Evolutionary conservation across 35 echinoderm and acorn worm genomes (phyloP), one percentile per base, ranked within the genome.

Genomic region (Chiridota heheva): DNA sequence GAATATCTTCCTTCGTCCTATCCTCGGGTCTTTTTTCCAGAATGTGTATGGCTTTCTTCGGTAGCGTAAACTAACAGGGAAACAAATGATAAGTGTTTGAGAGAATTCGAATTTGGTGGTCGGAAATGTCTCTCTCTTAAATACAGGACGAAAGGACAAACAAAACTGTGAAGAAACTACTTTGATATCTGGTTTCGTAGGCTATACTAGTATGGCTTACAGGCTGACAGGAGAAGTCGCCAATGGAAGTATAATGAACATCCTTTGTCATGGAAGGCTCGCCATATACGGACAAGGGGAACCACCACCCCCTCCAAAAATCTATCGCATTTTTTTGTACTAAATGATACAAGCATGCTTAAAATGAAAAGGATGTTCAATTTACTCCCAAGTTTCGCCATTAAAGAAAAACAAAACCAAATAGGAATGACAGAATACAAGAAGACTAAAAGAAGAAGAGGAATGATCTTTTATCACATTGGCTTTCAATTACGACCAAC

Each of bases 1-100:
- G 43, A 16, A 98, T 80, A 37, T 98, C 95, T 5, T 69, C 80
- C 2, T 57, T 16, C 0, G 88, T 91, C 29, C 95, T 71, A 0
- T 98, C 89, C 28, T 77, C 60, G 0, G 95, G 84, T 22, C 58
- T 38, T 61, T 98, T 98, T 66, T 84, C 65, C 6, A 98, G 25
- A 12, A 89, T 49, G 0, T 57, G 20, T 45, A 68, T 78, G 13
- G 87, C 89, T 41, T 85, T 91, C 75, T 84, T 80, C 20, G 95
- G 95, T 84, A 84, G 85, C 36, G 81, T 88, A 58, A 98, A 98
- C 95, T 98, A 25, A 5, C 74, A 46, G 2, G 15, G 26, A 77
- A 78, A 73, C 7, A 20, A 57, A 42, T 40, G 32, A 22, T 69
- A 20, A 25, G 17, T 60, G 4, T 1, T 29, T 39, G 3, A 33